Evolutionary conservation across 2,888 invertebrate genomes (phyloP).

Genomic region (Hedya salicella): DNA sequence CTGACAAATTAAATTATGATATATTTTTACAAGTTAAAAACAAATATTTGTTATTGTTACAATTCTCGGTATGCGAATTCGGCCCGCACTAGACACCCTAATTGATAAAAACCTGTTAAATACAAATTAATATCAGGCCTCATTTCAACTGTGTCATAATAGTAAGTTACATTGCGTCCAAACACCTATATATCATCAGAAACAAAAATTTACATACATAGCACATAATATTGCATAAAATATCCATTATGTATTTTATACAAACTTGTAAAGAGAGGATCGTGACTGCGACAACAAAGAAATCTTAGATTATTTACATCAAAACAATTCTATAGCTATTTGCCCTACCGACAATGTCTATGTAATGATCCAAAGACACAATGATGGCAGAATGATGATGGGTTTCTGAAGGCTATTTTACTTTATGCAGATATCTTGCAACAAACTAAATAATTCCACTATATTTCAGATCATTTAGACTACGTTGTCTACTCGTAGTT

Average conservation of each 20-base stretch:
- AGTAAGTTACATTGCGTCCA: no score
- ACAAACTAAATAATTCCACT: not conserved
- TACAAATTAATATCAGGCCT: no score
- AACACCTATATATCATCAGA: not conserved
- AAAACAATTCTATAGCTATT: slow-evolving; percentile 19
- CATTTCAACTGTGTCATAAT: no score
- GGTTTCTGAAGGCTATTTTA: slow-evolving; percentile 25
- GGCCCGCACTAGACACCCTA: no score
- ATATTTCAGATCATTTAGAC: not conserved
- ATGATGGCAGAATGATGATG: slow-evolving; percentile 13
- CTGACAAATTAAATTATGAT: no score
- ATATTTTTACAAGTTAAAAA: no score
- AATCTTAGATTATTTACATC: slow-evolving; percentile 7
- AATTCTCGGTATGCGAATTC: no score
- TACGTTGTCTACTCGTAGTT: not conserved
- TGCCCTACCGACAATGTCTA: slow-evolving; percentile 4
- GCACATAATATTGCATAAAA: not conserved
- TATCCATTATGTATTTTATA: not conserved
- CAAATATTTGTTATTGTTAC: no score
- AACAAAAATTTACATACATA: not conserved
- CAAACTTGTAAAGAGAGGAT: slow-evolving; percentile 15
- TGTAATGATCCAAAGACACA: slow-evolving; percentile 33
- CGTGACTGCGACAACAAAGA: slow-evolving; percentile 1
- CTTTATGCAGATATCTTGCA: slow-evolving; percentile 18
- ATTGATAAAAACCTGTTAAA: no score